phyloP scores from a whole-genome alignment of 2,797 vertebrate species.

The Leucoraja ocellata region DNA sequence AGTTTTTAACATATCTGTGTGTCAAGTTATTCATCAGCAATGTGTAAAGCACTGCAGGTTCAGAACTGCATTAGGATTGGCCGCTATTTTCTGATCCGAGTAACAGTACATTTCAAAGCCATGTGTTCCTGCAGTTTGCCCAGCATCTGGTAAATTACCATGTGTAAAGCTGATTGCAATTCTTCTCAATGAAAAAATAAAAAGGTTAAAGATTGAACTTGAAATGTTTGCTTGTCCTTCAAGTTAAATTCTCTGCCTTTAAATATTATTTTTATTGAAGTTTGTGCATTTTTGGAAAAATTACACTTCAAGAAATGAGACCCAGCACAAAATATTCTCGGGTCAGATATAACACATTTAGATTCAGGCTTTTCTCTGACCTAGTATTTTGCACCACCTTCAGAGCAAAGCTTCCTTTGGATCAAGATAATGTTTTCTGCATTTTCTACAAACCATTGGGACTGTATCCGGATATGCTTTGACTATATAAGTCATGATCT shows the following conservation, averaged over 20 bases:
- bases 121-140: not conserved
- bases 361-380: not conserved
- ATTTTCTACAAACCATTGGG: slow-evolving; percentile 1
- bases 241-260: not conserved
- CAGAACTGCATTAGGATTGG: not conserved
- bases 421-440: not conserved
- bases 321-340: not conserved
- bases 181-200: not conserved
- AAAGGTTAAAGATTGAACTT: not conserved
- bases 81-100: not conserved
- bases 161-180: not conserved
- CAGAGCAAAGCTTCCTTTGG: not conserved
- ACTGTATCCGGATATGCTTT: no score
- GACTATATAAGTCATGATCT: no score
- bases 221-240: not conserved
- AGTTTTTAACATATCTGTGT: not conserved
- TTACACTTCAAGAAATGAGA: not conserved
- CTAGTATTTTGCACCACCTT: not conserved
- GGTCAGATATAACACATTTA: not conserved
- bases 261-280: not conserved
- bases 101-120: not conserved
- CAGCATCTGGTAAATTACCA: not conserved
- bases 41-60: not conserved
- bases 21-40: not conserved
- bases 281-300: not conserved